phyloP scores from a whole-genome alignment of 2,888 invertebrate species.

The Cybosia mesomella region DNA sequence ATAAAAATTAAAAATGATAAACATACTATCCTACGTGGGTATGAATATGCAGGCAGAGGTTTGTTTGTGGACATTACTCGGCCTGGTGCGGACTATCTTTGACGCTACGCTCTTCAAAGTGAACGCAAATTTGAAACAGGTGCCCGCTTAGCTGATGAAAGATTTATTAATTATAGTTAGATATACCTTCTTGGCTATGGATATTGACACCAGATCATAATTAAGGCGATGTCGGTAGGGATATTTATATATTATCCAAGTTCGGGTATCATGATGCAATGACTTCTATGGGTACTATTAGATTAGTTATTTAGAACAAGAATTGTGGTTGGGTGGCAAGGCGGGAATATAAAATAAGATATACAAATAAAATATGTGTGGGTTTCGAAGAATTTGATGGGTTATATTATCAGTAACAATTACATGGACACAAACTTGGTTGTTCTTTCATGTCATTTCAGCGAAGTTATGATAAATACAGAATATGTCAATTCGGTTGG shows the following conservation, averaged over 20 bases:
- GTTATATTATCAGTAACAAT: no score
- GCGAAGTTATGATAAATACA: no score
- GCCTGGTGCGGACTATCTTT: conserved; percentile 82
- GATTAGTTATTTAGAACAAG: no score
- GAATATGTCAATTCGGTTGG: no score
- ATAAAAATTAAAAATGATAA: conserved; percentile 65
- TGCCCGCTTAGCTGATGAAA: conserved; percentile 50
- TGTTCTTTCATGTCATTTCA: no score
- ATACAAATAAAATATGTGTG: no score
- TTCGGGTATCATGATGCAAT: not conserved
- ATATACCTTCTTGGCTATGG: not conserved
- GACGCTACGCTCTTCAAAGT: conserved; percentile 86
- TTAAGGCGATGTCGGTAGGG: conserved; percentile 12
- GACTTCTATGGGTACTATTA: no score
- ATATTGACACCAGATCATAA: conserved; percentile 30
- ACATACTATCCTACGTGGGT: conserved; percentile 78
- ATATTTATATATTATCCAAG: not conserved
- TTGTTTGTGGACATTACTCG: conserved; percentile 83
- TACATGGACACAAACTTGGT: no score
- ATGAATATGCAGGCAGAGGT: conserved; percentile 83
- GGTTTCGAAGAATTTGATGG: no score
- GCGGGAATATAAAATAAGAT: no score
- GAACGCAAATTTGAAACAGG: conserved; percentile 85
- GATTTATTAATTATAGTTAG: conserved; percentile 40
- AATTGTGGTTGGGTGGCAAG: no score